Evolutionary conservation across 2,797 vertebrate species (phyloP).

Genomic region (Phoxinus dragarum): DNA sequence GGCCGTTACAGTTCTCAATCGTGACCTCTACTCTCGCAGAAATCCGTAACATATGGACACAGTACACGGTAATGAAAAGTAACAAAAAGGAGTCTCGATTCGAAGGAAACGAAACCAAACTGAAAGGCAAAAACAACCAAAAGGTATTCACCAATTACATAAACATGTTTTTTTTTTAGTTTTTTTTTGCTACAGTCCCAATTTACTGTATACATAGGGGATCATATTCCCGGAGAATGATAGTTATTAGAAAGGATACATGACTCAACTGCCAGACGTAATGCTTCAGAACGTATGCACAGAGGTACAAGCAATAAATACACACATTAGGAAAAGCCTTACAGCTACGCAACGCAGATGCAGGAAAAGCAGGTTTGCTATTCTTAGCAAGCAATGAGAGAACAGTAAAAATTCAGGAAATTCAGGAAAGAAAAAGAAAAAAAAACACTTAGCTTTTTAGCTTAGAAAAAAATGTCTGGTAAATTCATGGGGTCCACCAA

Average conservation of each 20-base stretch:
- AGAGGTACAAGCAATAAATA: conserved; percentile 99
- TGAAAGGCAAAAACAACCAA: conserved; percentile 80
- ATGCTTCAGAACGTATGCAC: conserved; percentile 99
- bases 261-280: conserved; percentile 99
- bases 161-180: conserved; percentile 84
- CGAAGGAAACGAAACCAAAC: conserved; percentile 90
- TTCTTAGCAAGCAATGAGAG: conserved; percentile 99
- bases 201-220: conserved; percentile 99
- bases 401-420: conserved; percentile 99
- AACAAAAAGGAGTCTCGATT: conserved; percentile 96
- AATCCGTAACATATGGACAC: conserved; percentile 98
- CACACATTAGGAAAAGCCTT: conserved; percentile 99
- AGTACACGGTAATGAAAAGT: conserved; percentile 99
- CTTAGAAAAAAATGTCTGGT: conserved; percentile 96
- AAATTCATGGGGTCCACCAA: conserved; percentile 99
- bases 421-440: conserved; percentile 83
- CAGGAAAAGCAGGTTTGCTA: conserved; percentile 99
- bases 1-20: conserved; percentile 99
- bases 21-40: conserved; percentile 99
- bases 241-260: conserved; percentile 98
- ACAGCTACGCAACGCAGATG: conserved; percentile 99
- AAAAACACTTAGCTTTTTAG: conserved; percentile 95
- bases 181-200: conserved; percentile 94
- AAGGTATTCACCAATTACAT: conserved; percentile 99
- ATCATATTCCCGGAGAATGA: conserved; percentile 97